These are phyloP conservation scores for Megaptera novaeangliae DNA, from an alignment of 2,113 vertebrate genomes.

Conservation along the genomic window DNA sequence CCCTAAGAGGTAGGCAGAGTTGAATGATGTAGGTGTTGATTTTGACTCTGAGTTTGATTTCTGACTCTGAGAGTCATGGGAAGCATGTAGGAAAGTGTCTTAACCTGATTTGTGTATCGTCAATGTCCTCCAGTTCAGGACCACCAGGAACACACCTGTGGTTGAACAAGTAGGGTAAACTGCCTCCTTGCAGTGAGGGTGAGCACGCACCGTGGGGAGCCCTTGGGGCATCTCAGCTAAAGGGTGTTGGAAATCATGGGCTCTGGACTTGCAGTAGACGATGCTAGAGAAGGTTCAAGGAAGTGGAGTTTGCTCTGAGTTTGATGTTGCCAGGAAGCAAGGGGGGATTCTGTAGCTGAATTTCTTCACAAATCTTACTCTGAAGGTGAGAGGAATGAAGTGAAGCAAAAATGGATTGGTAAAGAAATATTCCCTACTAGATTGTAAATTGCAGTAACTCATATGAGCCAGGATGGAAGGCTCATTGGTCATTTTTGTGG, in stretches of 20 bases:
- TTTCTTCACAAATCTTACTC: background rate
- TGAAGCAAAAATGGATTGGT: background rate
- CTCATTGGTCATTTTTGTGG: background rate
- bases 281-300: background rate
- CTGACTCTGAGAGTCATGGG: background rate
- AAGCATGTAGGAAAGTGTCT: background rate
- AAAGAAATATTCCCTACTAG: background rate
- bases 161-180: background rate
- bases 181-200: background rate
- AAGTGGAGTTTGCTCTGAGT: background rate
- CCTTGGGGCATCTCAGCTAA: background rate
- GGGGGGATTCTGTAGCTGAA: background rate
- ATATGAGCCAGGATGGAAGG: rapidly evolving
- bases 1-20: background rate
- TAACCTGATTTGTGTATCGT: background rate
- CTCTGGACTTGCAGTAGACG: background rate
- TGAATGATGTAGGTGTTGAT: background rate
- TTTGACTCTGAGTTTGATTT: background rate
- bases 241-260: background rate
- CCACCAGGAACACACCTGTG: background rate
- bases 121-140: background rate
- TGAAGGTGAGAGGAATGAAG: background rate
- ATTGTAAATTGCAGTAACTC: no score
- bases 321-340: background rate
- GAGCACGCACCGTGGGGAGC: background rate